Evolutionary conservation across 2,888 invertebrate genomes (phyloP).

Genomic region (Zygaena filipendulae): DNA sequence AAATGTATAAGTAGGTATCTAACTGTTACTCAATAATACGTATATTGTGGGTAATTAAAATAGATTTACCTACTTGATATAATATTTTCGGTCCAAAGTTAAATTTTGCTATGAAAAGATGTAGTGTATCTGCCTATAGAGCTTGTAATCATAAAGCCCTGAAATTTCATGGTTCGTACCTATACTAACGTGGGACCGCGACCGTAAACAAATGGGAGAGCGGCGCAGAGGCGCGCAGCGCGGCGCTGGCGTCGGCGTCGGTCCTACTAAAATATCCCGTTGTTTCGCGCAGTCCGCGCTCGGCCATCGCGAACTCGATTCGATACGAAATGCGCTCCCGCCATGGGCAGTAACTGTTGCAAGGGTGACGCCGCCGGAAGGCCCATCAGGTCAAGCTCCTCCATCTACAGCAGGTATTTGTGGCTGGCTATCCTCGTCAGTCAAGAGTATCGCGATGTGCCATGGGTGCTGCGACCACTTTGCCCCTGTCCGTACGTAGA

Average conservation of each 20-base stretch:
- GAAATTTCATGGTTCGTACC: no score
- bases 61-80: no score
- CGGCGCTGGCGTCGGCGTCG: slow-evolving; percentile 43
- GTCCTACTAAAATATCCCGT: slow-evolving; percentile 43
- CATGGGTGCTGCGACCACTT: slow-evolving; percentile 38
- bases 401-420: slow-evolving; percentile 63
- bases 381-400: slow-evolving; percentile 51
- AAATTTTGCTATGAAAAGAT: no score
- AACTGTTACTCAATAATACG: no score
- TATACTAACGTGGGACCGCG: no score
- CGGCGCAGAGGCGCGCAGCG: slow-evolving; percentile 23
- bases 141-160: no score
- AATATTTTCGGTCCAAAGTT: no score
- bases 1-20: no score
- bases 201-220: slow-evolving; percentile 28
- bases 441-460: slow-evolving; percentile 40
- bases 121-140: no score
- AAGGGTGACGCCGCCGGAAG: slow-evolving; percentile 64
- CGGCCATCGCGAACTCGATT: slow-evolving; percentile 40
- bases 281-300: slow-evolving; percentile 43
- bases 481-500: slow-evolving; percentile 38
- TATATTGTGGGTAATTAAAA: no score
- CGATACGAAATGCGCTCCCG: slow-evolving; percentile 49
- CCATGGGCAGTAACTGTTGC: slow-evolving; percentile 71
- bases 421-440: slow-evolving; percentile 41